phyloP scores from a whole-genome alignment of 2,888 invertebrate genomes.

The Lacanobia oleracea region DNA sequence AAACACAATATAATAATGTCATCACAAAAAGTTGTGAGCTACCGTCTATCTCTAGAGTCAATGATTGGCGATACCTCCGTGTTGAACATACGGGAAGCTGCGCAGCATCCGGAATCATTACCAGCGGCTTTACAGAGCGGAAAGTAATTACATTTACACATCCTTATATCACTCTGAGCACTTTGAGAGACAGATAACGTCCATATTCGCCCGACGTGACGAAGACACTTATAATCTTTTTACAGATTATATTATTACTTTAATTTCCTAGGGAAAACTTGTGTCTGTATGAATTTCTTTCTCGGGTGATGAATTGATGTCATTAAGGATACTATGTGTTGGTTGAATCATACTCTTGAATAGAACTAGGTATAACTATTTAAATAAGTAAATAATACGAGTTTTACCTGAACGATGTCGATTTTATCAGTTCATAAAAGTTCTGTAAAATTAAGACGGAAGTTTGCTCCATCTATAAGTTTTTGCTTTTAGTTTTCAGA shows the following conservation, averaged over 20 bases:
- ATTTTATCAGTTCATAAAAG: too few relatives aligned
- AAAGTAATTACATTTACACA: conserved; percentile 59
- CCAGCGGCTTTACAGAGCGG: conserved; percentile 51
- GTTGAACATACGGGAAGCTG: conserved; percentile 33
- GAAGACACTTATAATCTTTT: conserved; percentile 4
- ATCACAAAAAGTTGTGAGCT: conserved; percentile 8
- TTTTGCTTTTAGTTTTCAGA: too few relatives aligned
- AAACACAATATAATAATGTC: neutral
- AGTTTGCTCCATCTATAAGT: too few relatives aligned
- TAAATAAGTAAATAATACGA: too few relatives aligned
- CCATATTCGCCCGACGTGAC: neutral
- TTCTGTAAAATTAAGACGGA: too few relatives aligned
- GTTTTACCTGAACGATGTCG: neutral
- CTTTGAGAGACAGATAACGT: conserved; percentile 8
- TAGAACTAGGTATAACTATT: too few relatives aligned
- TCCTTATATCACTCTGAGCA: conserved; percentile 48
- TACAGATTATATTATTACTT: neutral
- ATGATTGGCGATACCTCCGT: neutral
- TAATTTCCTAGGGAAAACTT: conserved; percentile 13
- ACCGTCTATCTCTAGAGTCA: neutral
- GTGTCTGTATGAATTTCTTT: conserved; percentile 6
- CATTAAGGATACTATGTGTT: neutral
- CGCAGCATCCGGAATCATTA: conserved; percentile 50
- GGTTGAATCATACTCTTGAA: neutral
- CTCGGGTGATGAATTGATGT: neutral